Conservation (phyloP, 2,797 vertebrate species). For the Eulemur albifrons region DNA sequence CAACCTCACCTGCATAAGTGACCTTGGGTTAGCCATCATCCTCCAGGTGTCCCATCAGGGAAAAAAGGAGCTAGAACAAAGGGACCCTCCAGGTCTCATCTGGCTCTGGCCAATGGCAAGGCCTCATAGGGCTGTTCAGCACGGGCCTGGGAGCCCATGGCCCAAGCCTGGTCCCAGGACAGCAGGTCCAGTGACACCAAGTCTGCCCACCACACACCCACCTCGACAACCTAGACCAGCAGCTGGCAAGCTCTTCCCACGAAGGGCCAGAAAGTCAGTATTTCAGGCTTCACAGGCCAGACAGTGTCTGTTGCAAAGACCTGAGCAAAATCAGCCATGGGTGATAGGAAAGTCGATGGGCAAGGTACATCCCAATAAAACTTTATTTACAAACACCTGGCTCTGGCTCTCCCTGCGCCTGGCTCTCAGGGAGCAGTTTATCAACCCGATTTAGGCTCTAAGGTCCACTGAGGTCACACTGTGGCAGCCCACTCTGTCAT, state of each 20-base stretch:
- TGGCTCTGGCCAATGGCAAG: neutral
- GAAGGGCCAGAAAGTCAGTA: neutral
- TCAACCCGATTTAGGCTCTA: neutral
- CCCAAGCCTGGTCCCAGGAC: neutral
- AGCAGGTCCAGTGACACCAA: neutral
- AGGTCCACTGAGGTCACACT: neutral
- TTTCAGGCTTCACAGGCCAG: neutral
- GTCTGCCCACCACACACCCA: neutral
- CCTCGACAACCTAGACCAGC: neutral
- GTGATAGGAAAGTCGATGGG: neutral
- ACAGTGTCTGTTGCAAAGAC: neutral
- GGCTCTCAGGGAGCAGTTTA: neutral
- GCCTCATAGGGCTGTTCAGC: too few relatives aligned
- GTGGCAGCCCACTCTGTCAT: accelerated
- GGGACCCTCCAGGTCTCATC: neutral
- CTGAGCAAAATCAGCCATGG: neutral
- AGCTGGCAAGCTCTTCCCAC: neutral
- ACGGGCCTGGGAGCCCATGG: neutral
- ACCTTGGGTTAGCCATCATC: neutral
- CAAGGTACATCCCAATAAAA: neutral
- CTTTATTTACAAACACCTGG: neutral
- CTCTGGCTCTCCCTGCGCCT: too few relatives aligned
- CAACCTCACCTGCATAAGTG: neutral
- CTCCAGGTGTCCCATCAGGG: neutral
- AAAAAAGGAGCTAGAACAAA: neutral